Conservation (phyloP, 2,113 vertebrate species). For the Clupea harengus region DNA sequence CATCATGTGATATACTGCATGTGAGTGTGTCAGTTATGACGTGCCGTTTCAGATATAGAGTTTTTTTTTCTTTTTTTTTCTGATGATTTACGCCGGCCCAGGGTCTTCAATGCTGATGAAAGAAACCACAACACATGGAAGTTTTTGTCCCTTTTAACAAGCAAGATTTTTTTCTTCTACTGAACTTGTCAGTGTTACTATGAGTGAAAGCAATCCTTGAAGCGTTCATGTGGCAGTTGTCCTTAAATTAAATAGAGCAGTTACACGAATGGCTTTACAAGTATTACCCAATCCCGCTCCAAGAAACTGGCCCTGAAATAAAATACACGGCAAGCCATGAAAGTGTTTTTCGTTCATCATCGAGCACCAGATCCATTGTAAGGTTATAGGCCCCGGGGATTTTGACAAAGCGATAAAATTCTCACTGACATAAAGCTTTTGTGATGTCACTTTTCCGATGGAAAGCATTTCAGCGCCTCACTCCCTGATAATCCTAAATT, state of each 20-base stretch:
- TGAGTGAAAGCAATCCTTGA: background rate
- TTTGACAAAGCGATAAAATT: constrained; percentile 26
- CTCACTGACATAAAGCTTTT: constrained; percentile 15
- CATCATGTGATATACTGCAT: constrained; percentile 2
- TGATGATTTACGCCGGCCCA: background rate
- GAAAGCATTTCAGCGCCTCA: constrained; percentile 29
- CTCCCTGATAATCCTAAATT: constrained; percentile 27
- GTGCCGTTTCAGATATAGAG: background rate
- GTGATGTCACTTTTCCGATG: constrained; percentile 31
- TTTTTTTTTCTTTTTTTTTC: background rate
- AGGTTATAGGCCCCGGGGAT: constrained; percentile 20
- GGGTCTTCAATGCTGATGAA: constrained; percentile 13
- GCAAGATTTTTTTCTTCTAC: constrained; percentile 1
- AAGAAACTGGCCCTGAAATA: background rate
- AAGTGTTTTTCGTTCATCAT: background rate
- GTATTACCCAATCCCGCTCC: background rate
- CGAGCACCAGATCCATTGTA: background rate
- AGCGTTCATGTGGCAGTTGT: constrained; percentile 4
- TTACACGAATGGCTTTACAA: constrained; percentile 15
- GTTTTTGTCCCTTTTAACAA: constrained; percentile 23
- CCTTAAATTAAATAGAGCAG: constrained; percentile 21
- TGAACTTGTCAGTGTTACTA: background rate
- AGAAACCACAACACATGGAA: constrained; percentile 20
- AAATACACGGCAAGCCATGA: background rate
- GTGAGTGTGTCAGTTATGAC: background rate